phyloP scores from a whole-genome alignment of 2,797 vertebrate genomes.

The Anniella stebbinsi region DNA sequence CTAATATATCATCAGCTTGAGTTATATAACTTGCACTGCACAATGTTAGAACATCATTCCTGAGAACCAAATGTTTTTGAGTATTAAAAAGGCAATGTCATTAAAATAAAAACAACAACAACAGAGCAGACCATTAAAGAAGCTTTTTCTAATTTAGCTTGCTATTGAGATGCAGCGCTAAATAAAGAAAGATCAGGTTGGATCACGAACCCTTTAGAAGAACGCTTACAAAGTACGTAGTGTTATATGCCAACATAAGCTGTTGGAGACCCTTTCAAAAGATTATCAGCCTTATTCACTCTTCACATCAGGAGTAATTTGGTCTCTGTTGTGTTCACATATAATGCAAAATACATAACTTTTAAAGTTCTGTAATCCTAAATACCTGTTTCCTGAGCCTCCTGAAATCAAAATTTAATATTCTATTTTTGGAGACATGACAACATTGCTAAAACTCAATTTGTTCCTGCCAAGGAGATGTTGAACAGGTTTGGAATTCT shows the following conservation, averaged over 20 bases:
- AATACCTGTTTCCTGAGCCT: not conserved
- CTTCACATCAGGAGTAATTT: not conserved
- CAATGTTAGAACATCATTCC: conserved; percentile 18
- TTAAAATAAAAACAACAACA: not conserved
- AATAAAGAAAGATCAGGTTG: conserved; percentile 5
- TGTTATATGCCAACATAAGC: conserved; percentile 8
- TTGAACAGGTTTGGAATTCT: not conserved
- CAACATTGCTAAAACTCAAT: not conserved
- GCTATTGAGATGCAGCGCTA: conserved; percentile 4
- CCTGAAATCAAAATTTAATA: not conserved
- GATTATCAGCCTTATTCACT: not conserved
- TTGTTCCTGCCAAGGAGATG: not conserved
- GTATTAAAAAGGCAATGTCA: conserved; percentile 17
- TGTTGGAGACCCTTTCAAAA: conserved; percentile 1
- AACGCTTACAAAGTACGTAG: conserved; percentile 36
- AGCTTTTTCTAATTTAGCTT: conserved; percentile 32
- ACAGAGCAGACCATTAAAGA: conserved; percentile 4
- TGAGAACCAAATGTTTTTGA: conserved; percentile 24
- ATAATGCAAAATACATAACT: not conserved
- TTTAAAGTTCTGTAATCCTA: not conserved
- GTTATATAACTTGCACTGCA: conserved; percentile 33
- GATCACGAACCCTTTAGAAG: conserved; percentile 9
- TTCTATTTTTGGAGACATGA: not conserved
- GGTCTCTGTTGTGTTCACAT: not conserved
- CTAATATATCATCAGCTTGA: conserved; percentile 40